Evolutionary conservation across 1,140 invertebrate genomes (phyloP), one percentile per base, ranked within the genome.

Genomic region (Dolichoris vasculosae): DNA sequence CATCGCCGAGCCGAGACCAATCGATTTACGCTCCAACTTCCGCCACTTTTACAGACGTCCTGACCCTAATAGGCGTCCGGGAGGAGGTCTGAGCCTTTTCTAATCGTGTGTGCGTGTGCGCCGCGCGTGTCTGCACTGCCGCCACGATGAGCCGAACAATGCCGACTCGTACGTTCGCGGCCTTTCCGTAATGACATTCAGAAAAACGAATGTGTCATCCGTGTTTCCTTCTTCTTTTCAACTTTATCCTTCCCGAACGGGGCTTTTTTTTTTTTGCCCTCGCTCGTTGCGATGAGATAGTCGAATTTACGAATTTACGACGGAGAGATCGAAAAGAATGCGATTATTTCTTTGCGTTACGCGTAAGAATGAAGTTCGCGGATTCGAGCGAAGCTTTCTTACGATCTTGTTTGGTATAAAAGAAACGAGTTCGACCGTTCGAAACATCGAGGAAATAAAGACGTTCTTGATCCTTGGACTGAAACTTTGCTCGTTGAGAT

Each of bases 1-100:
- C 30, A 35, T 8, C 40, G 64, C 8, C 23, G 6, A 59, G 38
- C 78, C 63, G 73, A 84, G 85, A 87, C 71, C 85, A 84, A 87
- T 86, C 82, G 84, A 87, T 89, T 85, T n/a, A 26, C 64, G 26
- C 71, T 43, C 30, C 63, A 40, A 82, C 78, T 90, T 90, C 89
- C 89, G 87, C 59, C 86, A 90, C 81, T 89, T 89, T 88, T 90
- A 88, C 86, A 88, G 86, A 88, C 87, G 48, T 32, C 78, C 59
- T 89, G 88, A 89, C 86, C 89, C 84, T 90, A 90, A 90, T 90
- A 90, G 83, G 73, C 30, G 55, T 40, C 40, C 59, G 32, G 64
- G 59, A 85, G 78, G 78, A 38, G 48, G 51, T 26, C 77, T 69
- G 9, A 20, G 38, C 15, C 35, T 26, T 71, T 30, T 17, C 17